phyloP scores from a whole-genome alignment of 2,797 vertebrate genomes.

The Lacerta bilineata region DNA sequence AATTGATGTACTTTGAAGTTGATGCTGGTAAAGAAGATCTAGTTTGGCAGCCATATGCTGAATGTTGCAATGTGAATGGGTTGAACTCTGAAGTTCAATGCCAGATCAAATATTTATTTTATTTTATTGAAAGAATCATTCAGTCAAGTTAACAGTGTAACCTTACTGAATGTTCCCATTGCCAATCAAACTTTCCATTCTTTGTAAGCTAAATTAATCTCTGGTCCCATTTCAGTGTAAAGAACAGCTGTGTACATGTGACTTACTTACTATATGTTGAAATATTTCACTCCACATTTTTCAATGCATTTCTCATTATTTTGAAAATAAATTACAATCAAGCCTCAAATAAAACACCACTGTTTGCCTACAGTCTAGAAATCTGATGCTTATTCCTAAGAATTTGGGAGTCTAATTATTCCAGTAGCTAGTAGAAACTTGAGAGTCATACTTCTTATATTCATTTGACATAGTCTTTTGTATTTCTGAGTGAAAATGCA shows the following conservation, averaged over 20 bases:
- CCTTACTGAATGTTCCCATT: neutral
- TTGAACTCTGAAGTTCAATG: neutral
- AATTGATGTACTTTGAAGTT: slow-evolving; percentile 28
- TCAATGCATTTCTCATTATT: neutral
- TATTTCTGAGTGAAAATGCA: neutral
- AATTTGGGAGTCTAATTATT: neutral
- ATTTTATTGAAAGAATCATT: neutral
- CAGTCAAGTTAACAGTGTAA: neutral
- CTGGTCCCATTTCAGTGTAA: neutral
- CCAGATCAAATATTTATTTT: neutral
- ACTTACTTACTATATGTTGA: neutral
- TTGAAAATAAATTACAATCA: neutral
- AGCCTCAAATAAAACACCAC: neutral
- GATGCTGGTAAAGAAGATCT: fast-evolving
- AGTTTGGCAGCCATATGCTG: neutral
- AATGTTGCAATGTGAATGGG: neutral
- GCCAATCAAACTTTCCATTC: neutral
- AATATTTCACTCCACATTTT: neutral
- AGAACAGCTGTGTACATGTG: slow-evolving; percentile 1
- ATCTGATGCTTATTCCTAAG: neutral
- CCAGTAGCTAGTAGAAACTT: neutral
- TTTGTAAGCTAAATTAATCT: neutral
- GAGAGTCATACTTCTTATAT: neutral
- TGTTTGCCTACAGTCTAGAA: neutral
- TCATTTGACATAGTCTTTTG: slow-evolving; percentile 1